phyloP scores from a whole-genome alignment of 2,888 invertebrate species.

The Empis livida region DNA sequence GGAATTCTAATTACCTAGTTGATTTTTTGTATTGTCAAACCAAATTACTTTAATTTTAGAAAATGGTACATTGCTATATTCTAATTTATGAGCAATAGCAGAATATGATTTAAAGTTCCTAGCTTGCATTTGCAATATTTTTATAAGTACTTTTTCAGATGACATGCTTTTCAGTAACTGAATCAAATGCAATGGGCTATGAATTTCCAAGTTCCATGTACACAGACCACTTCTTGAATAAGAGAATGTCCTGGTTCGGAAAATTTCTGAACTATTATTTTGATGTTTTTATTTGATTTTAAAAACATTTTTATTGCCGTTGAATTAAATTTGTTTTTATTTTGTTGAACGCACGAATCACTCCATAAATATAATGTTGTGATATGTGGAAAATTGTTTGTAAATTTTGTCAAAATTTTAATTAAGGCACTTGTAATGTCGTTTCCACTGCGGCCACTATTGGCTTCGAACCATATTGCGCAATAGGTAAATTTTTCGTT shows the following conservation, averaged over 20 bases:
- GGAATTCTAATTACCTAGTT: background rate
- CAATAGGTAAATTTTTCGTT: background rate
- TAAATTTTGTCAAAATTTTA: background rate
- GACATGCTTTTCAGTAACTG: background rate
- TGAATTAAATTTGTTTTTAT: background rate
- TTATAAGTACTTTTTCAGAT: background rate
- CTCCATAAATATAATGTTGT: background rate
- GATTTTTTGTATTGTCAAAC: conserved; percentile 21
- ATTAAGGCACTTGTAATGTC: background rate
- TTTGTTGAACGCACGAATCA: background rate
- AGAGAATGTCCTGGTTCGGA: background rate
- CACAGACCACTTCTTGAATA: conserved; percentile 1
- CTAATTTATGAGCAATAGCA: background rate
- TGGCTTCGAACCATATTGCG: background rate
- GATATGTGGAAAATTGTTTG: too few relatives aligned
- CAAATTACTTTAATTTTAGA: conserved; percentile 2
- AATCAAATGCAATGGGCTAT: background rate
- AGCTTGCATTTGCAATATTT: background rate
- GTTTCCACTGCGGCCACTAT: background rate
- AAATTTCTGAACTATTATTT: background rate
- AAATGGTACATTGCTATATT: background rate
- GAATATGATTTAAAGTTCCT: background rate
- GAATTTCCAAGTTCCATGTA: background rate
- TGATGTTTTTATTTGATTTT: background rate
- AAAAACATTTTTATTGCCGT: background rate